Evolutionary conservation across 2,888 invertebrate species (phyloP), one percentile per base, ranked within the genome.

Genomic region (Mechanitis mazaeus): DNA sequence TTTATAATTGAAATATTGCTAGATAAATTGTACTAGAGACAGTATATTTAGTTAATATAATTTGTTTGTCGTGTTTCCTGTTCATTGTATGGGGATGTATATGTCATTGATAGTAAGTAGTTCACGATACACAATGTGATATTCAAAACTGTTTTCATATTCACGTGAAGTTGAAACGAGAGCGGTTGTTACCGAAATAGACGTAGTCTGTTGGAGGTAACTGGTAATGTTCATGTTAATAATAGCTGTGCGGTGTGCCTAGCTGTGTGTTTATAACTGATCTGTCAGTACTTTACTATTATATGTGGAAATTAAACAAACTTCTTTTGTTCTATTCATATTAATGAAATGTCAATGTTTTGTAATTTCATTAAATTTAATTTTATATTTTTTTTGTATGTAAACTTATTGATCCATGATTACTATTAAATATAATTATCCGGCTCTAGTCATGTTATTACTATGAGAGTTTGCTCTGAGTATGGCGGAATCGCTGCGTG

Each of bases 181-280:
- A 81, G 78, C 77, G 77, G 77, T 76, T 76, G 75, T 75, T 75
- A 76, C 81, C 63, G 74, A 87, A 87, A 87, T 87, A 88, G 81
- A 80, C 76, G 68, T 75, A 75, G 76, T 84, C 82, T 79, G 81
- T 81, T 84, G 84, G 87, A 86, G 89, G 87, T 84, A 86, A 78
- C 75, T 74, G 71, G 76, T 78, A 83, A 85, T 83, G 84, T 77
- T 79, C 64, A 55, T 56, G 75, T 84, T 87, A 87, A 81, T 83
- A 80, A 83, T 87, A 87, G 81, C 70, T 66, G 71, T 69, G 74
- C 72, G 71, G 72, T 73, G 73, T 74, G 76, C 72, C 74, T 75
- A 72, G 74, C 74, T 71, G 71, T 63, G 28, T 54, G 65, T 72
- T 69, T 65, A 66, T 42, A 3, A 42, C 11, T 5, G 9, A 9